These are phyloP conservation scores for Episyrphus balteatus DNA, from an alignment of 1,140 invertebrate species.

Conservation along the genomic window DNA sequence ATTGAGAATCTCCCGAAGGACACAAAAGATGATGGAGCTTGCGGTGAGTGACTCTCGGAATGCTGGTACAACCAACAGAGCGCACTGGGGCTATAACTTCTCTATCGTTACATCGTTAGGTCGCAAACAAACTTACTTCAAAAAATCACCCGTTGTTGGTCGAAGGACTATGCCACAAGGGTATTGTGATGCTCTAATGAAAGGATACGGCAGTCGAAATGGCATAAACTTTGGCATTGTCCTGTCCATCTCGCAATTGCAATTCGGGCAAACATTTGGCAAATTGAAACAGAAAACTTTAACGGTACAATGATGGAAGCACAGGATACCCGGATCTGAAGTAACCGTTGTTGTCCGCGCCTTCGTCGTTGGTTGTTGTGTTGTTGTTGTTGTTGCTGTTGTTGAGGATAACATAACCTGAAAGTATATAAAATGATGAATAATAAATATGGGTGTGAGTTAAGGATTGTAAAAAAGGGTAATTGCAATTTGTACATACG, in stretches of 20 bases:
- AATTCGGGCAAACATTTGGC: conserved; percentile 58
- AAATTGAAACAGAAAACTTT: conserved; percentile 68
- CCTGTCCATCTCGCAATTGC: conserved; percentile 44
- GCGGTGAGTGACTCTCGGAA: no score
- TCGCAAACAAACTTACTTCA: conserved; percentile 65
- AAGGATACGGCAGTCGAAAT: conserved; percentile 68
- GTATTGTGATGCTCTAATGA: conserved; percentile 58
- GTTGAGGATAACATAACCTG: conserved; percentile 3
- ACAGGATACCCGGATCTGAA: conserved; percentile 64
- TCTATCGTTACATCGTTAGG: no score
- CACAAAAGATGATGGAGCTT: no score
- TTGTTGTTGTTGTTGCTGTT: neutral
- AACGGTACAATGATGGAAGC: conserved; percentile 68
- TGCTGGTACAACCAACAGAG: no score
- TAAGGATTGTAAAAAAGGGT: neutral
- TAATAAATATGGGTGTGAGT: neutral
- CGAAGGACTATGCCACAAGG: conserved; percentile 64
- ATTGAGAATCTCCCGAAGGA: no score
- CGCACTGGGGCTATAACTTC: no score
- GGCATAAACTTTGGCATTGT: conserved; percentile 45
- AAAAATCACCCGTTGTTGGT: conserved; percentile 68
- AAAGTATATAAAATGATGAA: neutral
- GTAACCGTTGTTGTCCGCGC: conserved; percentile 30
- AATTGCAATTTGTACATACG: no score
- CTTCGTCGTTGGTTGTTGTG: conserved; percentile 9